Conservation (phyloP, 2,113 vertebrate genomes). For the Merops nubicus region DNA sequence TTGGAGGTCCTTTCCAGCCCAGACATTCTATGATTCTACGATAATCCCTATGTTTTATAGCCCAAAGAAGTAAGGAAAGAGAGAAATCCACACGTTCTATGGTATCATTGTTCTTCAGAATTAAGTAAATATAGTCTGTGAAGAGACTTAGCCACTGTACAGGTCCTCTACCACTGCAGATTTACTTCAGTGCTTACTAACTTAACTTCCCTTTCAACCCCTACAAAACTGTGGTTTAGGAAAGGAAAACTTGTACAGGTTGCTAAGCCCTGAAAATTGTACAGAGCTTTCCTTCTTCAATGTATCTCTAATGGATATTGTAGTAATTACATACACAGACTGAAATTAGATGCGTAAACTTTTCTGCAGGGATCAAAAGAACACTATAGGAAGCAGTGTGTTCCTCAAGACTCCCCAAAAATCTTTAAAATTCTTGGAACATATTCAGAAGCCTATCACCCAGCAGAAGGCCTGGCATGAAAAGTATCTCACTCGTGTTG, state of each 20-base stretch:
- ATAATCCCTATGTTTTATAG: neutral
- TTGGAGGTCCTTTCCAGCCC: too few relatives aligned
- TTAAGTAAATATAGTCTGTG: neutral
- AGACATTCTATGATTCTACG: too few relatives aligned
- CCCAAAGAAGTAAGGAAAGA: neutral
- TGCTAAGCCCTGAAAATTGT: neutral
- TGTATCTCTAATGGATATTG: neutral
- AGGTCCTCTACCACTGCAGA: neutral
- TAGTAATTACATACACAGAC: neutral
- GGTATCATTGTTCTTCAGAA: neutral
- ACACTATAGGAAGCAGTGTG: neutral
- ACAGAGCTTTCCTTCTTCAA: neutral
- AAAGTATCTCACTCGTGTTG: neutral
- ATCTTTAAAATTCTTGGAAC: neutral
- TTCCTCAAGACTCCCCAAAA: neutral
- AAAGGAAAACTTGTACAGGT: neutral
- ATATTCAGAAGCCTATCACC: neutral
- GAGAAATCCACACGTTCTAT: neutral
- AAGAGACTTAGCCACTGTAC: neutral
- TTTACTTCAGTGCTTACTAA: neutral
- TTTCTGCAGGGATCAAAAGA: neutral
- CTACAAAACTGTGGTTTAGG: neutral
- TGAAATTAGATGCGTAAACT: neutral
- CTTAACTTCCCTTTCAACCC: neutral
- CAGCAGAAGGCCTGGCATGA: neutral